Base-by-base conservation (phyloP, 1,140 invertebrate species). In the Andrena cerasifolii region DNA sequence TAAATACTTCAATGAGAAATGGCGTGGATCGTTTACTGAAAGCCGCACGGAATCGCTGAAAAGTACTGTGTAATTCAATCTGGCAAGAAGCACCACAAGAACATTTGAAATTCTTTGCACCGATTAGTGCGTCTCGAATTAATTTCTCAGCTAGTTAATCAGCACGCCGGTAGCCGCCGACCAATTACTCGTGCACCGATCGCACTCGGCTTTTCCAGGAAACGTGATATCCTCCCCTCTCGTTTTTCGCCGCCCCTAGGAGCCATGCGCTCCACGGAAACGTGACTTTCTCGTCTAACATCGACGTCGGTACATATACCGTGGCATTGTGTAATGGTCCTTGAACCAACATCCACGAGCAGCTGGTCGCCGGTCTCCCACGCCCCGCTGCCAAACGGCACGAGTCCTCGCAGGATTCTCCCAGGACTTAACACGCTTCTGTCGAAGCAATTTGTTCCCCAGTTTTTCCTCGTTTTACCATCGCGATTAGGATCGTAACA, bases 331-430 rank as follows among this genome's bases (percentile, higher is more conserved):
- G 82, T 72, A 85, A 84, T 84, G 74, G 82, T 84, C 83, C 83
- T 85, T 85, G 83, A 85, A 85, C 74, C 70, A 84, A 84, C 83
- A 80, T 80, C 78, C 62, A 81, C 43, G 53, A 66, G 74, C 82
- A 71, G 82, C 73, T 85, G 78, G 83, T 85, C 83, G 82, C 51
- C 80, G 75, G 79, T 76, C 83, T 85, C 86, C 83, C 83, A 85
- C 79, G 72, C 73, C 83, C 79, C 62, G 80, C 78, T 65, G 70
- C 75, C 58, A 80, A 80, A 83, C 80, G 56, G 56, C 85, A 87
- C 83, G 86, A 86, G 78, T 79, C 84, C 68, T 76, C 36, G 80
- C 54, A 59, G 54, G 40, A 84, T 84, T 84, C n/a, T n/a, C 83
- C 67, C 82, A 84, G 82, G 78, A 84, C 76, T 83, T 77, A 14